These are phyloP conservation scores for Daphoenositta chrysoptera DNA, from an alignment of 2,113 vertebrate genomes.

Conservation along the genomic window DNA sequence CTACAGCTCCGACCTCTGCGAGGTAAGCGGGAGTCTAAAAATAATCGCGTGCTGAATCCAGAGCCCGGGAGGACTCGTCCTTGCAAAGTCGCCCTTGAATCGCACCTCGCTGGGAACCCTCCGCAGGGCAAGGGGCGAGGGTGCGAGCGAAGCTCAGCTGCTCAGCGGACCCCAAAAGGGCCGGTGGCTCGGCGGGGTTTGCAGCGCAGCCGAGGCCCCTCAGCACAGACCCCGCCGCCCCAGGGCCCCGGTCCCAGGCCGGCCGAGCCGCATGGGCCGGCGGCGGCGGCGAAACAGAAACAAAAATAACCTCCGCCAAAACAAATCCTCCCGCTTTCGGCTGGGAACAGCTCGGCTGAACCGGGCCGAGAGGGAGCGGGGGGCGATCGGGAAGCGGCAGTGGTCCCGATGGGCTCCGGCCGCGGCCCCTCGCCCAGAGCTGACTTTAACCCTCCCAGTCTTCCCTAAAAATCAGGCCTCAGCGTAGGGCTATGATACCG, in stretches of 20 bases:
- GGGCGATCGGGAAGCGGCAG: rapidly evolving
- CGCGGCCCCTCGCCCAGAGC: background rate
- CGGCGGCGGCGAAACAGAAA: background rate
- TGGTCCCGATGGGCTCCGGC: background rate
- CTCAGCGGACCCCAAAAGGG: background rate
- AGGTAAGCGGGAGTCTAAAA: background rate
- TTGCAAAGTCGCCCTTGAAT: background rate
- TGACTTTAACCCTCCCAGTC: background rate
- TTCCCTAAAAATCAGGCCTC: background rate
- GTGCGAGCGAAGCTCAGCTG: background rate
- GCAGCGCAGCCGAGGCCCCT: background rate
- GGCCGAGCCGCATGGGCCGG: background rate
- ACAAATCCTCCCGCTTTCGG: background rate
- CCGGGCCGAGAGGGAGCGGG: background rate
- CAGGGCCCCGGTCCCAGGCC: background rate
- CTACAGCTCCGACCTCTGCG: background rate
- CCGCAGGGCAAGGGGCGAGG: rapidly evolving
- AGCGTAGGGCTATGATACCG: background rate
- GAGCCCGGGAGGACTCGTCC: background rate
- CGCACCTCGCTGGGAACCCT: background rate
- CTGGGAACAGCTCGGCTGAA: background rate
- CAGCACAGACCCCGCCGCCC: background rate
- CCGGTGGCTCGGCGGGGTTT: background rate
- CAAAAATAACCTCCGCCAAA: background rate
- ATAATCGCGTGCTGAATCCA: background rate